phyloP scores from a whole-genome alignment of 2,797 vertebrate species.

The Amblyopsis hoosieri region DNA sequence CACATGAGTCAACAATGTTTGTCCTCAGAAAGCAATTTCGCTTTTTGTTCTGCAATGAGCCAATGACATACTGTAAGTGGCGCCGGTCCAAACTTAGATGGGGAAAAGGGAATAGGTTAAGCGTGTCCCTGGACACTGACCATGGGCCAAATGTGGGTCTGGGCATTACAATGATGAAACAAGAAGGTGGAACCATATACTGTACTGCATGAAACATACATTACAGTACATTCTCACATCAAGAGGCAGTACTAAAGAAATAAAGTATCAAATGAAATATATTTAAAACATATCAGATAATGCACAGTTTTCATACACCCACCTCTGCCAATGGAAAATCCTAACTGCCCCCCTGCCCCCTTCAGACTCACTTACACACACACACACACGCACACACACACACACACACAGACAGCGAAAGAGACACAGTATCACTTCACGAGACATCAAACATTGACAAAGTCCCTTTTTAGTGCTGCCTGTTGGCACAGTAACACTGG shows the following conservation, averaged over 20 bases:
- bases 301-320: not conserved
- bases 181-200: not conserved
- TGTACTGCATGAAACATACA: not conserved
- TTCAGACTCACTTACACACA: not conserved
- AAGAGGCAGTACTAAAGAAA: too few species aligned
- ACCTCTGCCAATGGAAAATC: not conserved
- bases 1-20: constrained; percentile 52
- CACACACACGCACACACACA: constrained; percentile 11
- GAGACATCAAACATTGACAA: constrained; percentile 85
- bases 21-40: constrained; percentile 46
- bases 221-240: not conserved
- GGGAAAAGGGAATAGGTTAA: constrained; percentile 58
- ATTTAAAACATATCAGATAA: too few species aligned
- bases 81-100: constrained; percentile 47
- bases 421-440: constrained; percentile 70
- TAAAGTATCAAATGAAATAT: too few species aligned
- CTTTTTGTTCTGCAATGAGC: too few species aligned
- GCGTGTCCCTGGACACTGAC: constrained; percentile 43
- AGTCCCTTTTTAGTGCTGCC: constrained; percentile 84
- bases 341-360: not conserved
- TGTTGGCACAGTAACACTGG: constrained; percentile 82
- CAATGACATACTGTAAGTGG: constrained; percentile 23
- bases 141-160: constrained; percentile 46
- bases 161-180: constrained; percentile 19
- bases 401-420: constrained; percentile 13